These are phyloP conservation scores for Danio kyathit DNA, from an alignment of 2,797 vertebrate species.

Conservation along the genomic window DNA sequence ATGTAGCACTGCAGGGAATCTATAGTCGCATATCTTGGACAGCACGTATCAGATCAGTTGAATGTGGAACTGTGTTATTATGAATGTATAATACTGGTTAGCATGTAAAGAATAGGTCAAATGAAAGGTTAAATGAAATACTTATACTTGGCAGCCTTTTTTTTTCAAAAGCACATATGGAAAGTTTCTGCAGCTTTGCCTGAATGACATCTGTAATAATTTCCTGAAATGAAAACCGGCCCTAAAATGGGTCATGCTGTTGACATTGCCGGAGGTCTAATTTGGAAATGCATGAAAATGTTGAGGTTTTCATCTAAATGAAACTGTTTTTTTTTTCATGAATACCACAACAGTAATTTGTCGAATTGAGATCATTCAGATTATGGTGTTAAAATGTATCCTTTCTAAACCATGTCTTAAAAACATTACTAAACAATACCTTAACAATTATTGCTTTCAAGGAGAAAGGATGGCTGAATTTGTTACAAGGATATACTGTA, in stretches of 20 bases:
- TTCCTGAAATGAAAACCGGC: background rate
- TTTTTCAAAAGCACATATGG: background rate
- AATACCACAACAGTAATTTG: background rate
- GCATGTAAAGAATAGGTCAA: background rate
- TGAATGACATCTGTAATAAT: slow-evolving; percentile 7
- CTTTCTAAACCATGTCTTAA: background rate
- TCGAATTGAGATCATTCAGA: background rate
- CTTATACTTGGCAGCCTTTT: background rate
- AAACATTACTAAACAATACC: background rate
- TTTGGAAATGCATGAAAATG: background rate
- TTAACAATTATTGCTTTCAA: too few relatives aligned
- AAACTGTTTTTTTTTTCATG: background rate
- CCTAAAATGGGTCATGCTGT: background rate
- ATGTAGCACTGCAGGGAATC: background rate
- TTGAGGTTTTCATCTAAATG: background rate
- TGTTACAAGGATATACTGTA: too few relatives aligned
- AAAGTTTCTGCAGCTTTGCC: background rate
- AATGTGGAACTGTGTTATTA: background rate
- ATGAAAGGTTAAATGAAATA: background rate
- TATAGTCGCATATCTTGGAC: background rate
- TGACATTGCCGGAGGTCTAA: background rate
- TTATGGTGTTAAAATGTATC: background rate
- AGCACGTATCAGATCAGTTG: background rate
- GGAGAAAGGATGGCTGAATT: too few relatives aligned
- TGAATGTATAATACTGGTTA: background rate